Conservation (phyloP, 2,113 vertebrate species). For the Porphyrio hochstetteri region DNA sequence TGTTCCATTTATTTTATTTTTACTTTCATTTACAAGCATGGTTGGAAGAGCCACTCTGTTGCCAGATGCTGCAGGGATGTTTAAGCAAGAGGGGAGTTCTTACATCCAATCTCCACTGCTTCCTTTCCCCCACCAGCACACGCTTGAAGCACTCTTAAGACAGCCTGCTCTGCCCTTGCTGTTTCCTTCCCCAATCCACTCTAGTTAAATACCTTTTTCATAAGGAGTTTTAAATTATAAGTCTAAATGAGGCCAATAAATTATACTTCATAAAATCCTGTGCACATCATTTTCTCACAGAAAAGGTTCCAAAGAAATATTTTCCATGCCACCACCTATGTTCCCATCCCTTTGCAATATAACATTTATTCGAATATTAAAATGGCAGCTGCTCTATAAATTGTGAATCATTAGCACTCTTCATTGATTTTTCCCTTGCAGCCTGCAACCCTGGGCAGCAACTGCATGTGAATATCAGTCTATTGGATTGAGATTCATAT, state of each 20-base stretch:
- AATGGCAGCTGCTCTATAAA: slow-evolving; percentile 89
- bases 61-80: not conserved
- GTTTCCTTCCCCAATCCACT: slow-evolving; percentile 52
- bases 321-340: slow-evolving; percentile 74
- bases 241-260: slow-evolving; percentile 83
- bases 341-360: slow-evolving; percentile 73
- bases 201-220: slow-evolving; percentile 77
- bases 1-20: not conserved
- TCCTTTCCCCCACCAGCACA: not conserved
- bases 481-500: slow-evolving; percentile 99
- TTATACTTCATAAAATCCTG: slow-evolving; percentile 79
- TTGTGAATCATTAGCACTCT: slow-evolving; percentile 86
- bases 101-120: not conserved
- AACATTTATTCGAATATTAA: slow-evolving; percentile 91
- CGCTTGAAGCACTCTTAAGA: not conserved
- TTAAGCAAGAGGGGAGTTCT: not conserved
- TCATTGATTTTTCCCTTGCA: slow-evolving; percentile 81
- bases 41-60: not conserved
- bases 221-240: slow-evolving; percentile 81
- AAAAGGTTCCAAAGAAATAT: slow-evolving; percentile 82
- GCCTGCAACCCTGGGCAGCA: slow-evolving; percentile 57
- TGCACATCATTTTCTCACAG: slow-evolving; percentile 76
- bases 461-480: slow-evolving; percentile 77
- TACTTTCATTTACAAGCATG: not conserved
- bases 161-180: slow-evolving; percentile 37